These are phyloP conservation scores for Heliconius melpomene DNA, from an alignment of 1,140 invertebrate genomes.

Conservation along the genomic window DNA sequence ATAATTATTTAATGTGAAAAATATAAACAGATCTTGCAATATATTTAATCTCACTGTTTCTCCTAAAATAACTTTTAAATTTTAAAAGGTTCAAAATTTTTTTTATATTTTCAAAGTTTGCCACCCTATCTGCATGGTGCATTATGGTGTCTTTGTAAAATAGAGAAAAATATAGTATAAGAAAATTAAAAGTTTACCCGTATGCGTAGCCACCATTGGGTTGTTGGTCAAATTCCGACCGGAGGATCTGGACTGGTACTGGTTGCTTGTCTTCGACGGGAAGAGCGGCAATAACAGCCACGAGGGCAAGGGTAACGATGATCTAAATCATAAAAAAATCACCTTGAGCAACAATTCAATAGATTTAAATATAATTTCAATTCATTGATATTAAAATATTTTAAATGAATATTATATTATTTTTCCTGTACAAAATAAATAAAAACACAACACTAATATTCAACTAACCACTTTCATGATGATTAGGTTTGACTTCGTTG, in stretches of 20 bases:
- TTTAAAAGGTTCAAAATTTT: not conserved
- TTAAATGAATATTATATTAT: not conserved
- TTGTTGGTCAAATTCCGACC: slow-evolving; percentile 59
- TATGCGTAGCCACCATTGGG: slow-evolving; percentile 66
- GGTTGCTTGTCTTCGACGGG: slow-evolving; percentile 41
- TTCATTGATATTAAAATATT: not conserved
- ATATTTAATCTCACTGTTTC: too few species aligned
- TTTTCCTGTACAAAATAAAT: not conserved
- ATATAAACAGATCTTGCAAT: not conserved
- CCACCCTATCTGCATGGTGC: too few species aligned
- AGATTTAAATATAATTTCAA: not conserved
- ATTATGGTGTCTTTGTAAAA: not conserved
- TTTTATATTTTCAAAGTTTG: not conserved
- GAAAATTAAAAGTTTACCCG: slow-evolving; percentile 46
- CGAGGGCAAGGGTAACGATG: slow-evolving; percentile 68
- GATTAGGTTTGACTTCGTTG: slow-evolving; percentile 58
- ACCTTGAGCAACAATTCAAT: not conserved
- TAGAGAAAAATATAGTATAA: not conserved
- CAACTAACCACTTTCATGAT: slow-evolving; percentile 70
- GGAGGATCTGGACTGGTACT: slow-evolving; percentile 50
- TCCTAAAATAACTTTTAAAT: not conserved
- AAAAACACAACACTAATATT: slow-evolving; percentile 21
- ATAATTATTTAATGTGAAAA: not conserved
- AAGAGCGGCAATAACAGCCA: slow-evolving; percentile 56
- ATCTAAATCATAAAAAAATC: slow-evolving; percentile 48